These are phyloP conservation scores for Cheirogaleus major DNA, from an alignment of 2,797 vertebrate species.

Conservation along the genomic window DNA sequence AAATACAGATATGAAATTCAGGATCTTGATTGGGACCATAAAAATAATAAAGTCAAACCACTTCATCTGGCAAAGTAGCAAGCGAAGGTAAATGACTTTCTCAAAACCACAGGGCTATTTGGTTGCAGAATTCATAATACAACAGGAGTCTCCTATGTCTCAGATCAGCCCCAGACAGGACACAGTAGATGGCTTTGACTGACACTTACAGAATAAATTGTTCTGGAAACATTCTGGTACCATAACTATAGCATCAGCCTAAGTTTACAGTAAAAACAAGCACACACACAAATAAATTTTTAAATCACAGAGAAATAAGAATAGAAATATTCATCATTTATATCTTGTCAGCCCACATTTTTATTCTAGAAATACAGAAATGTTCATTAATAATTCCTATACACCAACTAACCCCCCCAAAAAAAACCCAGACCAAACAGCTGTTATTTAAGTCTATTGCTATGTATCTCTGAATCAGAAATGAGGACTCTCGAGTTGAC, in stretches of 20 bases:
- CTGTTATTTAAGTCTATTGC: background rate
- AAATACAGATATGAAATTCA: constrained; percentile 1
- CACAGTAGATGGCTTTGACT: background rate
- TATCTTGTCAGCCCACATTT: constrained; percentile 23
- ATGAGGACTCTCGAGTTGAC: background rate
- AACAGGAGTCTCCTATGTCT: background rate
- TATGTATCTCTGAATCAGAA: background rate
- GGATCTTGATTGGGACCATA: background rate
- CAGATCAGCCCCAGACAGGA: background rate
- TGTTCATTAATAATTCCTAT: background rate
- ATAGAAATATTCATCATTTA: background rate
- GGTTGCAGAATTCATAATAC: background rate
- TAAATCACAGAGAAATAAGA: constrained; percentile 12
- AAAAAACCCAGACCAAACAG: background rate
- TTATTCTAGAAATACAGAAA: background rate
- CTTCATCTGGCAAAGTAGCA: constrained; percentile 4
- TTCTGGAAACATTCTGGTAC: background rate
- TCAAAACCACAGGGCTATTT: background rate
- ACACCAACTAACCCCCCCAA: background rate
- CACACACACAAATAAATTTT: background rate
- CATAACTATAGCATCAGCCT: background rate
- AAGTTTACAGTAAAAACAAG: constrained; percentile 5
- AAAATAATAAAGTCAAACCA: background rate
- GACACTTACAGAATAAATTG: background rate
- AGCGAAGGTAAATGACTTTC: background rate